phyloP scores from a whole-genome alignment of 2,797 vertebrate species.

The Gallirallus australis region DNA sequence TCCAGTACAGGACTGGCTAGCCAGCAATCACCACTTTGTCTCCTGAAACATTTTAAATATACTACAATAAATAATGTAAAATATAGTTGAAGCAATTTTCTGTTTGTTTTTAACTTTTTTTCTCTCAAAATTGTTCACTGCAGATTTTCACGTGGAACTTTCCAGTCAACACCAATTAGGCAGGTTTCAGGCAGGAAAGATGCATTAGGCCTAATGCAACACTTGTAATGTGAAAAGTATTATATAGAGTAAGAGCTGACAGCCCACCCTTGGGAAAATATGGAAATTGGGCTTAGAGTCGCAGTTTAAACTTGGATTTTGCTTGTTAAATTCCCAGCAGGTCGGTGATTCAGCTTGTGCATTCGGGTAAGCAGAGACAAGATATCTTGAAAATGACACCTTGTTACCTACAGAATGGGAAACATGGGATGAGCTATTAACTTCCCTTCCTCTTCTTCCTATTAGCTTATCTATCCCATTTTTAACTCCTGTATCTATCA shows the following conservation, averaged over 20 bases:
- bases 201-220: constrained; percentile 1
- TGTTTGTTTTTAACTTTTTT: background rate
- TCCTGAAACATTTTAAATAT: background rate
- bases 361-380: constrained; percentile 10
- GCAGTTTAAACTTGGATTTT: constrained; percentile 43
- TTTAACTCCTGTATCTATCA: background rate
- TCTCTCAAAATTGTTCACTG: background rate
- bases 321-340: constrained; percentile 52
- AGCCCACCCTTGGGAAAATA: constrained; percentile 42
- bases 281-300: background rate
- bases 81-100: background rate
- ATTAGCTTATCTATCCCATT: background rate
- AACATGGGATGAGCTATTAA: constrained; percentile 12
- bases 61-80: background rate
- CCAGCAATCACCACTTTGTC: background rate
- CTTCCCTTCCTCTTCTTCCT: background rate
- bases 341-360: background rate
- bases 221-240: constrained; percentile 19
- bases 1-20: background rate
- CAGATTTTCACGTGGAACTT: background rate
- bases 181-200: constrained; percentile 2
- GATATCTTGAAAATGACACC: constrained; percentile 31
- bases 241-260: constrained; percentile 25
- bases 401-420: constrained; percentile 26
- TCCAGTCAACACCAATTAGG: background rate